These are phyloP conservation scores for Riparia riparia DNA, from an alignment of 2,113 vertebrate species.

Conservation along the genomic window DNA sequence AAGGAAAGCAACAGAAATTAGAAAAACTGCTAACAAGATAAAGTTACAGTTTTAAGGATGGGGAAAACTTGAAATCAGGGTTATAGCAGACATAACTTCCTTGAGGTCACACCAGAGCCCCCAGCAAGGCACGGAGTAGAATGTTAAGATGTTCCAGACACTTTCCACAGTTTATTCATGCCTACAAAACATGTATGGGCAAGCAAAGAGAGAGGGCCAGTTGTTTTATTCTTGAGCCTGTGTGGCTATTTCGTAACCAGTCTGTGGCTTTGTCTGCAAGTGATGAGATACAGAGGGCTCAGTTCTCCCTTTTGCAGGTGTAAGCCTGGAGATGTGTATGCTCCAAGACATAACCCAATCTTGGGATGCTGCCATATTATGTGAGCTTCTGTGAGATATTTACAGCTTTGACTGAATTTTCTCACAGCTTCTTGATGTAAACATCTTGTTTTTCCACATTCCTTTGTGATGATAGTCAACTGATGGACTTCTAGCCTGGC, in stretches of 20 bases:
- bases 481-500: too few relatives aligned
- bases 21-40: neutral
- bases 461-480: too few relatives aligned
- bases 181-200: neutral
- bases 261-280: neutral
- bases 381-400: too few relatives aligned
- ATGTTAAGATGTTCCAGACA: neutral
- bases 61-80: neutral
- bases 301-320: neutral
- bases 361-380: neutral
- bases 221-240: neutral
- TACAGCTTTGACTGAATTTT: too few relatives aligned
- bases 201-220: neutral
- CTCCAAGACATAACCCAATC: neutral
- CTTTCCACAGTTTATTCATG: neutral
- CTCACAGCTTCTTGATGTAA: too few relatives aligned
- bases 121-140: neutral
- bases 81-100: neutral
- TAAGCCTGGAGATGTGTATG: neutral
- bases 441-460: too few relatives aligned
- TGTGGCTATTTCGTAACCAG: neutral
- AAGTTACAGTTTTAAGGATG: neutral
- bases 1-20: neutral
- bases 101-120: neutral
- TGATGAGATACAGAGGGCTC: neutral